Evolutionary conservation across 2,113 vertebrate species (phyloP).

Genomic region (Australoheros scitulus): DNA sequence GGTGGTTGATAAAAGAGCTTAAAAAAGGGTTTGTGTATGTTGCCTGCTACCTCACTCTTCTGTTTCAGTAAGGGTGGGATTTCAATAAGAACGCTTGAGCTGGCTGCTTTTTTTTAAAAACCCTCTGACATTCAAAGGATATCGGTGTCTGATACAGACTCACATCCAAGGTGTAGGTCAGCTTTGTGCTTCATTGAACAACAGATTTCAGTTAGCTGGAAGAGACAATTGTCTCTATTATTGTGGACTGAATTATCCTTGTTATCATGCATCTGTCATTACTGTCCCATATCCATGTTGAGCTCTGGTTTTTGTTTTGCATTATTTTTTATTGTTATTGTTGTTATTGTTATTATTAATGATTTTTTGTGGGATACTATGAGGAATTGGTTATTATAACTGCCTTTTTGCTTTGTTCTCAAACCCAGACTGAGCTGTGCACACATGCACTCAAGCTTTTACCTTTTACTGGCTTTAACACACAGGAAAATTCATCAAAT

Average conservation of each 20-base stretch:
- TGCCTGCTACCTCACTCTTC: slow-evolving; percentile 6
- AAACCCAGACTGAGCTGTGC: background rate
- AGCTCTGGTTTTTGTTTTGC: background rate
- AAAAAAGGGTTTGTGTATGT: background rate
- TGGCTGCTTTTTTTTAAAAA: slow-evolving; percentile 2
- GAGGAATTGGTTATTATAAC: slow-evolving; percentile 14
- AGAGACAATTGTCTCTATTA: background rate
- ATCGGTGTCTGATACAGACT: background rate
- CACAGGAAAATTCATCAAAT: background rate
- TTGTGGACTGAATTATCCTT: background rate
- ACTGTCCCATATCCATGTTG: background rate
- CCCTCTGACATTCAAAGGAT: background rate
- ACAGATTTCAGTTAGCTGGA: background rate
- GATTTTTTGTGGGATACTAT: background rate
- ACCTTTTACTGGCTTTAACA: background rate
- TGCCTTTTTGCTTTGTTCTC: background rate
- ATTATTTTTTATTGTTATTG: slow-evolving; percentile 9
- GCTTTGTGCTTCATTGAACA: background rate
- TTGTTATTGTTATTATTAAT: background rate
- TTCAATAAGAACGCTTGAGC: slow-evolving; percentile 38
- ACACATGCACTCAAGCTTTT: background rate
- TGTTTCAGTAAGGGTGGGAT: slow-evolving; percentile 31
- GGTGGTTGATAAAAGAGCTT: background rate
- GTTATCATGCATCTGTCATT: background rate
- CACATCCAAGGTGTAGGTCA: background rate